Evolutionary conservation across 2,888 invertebrate genomes (phyloP).

Genomic region (Criorhina ranunculi): DNA sequence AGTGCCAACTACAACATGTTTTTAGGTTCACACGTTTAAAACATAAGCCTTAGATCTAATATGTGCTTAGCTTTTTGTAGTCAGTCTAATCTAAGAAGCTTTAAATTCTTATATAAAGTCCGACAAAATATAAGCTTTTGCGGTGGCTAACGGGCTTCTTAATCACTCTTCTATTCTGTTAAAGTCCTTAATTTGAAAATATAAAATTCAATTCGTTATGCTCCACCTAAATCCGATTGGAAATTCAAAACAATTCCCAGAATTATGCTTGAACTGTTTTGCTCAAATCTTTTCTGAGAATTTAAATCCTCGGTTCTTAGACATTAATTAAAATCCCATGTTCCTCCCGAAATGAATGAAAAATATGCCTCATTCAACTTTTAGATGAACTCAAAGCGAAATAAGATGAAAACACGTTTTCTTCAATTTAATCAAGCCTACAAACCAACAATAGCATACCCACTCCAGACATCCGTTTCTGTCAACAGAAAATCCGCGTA

Average conservation of each 20-base stretch:
- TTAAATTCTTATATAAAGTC: no score
- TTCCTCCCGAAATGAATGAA: conserved; percentile 1
- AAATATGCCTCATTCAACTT: neutral
- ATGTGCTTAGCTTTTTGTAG: no score
- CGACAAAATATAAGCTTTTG: no score
- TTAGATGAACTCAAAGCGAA: neutral
- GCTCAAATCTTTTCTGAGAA: neutral
- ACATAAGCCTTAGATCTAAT: no score
- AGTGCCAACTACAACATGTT: no score
- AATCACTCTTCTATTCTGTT: no score
- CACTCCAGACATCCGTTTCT: conserved; percentile 37
- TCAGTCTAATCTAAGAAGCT: no score
- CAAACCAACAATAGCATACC: conserved; percentile 24
- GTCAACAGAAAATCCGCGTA: conserved; percentile 28
- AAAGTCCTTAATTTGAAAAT: no score
- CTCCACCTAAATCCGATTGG: no score
- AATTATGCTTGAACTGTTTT: neutral
- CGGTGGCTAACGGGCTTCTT: no score
- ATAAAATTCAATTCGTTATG: no score
- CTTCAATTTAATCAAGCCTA: conserved; percentile 41
- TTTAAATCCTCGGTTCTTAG: neutral
- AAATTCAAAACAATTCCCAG: neutral
- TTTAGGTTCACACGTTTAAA: no score
- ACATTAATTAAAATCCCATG: neutral
- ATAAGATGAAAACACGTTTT: neutral